These are phyloP conservation scores for Pocillopora grandis DNA, from an alignment of 92 coral and sea anemone genomes.

Conservation along the genomic window DNA sequence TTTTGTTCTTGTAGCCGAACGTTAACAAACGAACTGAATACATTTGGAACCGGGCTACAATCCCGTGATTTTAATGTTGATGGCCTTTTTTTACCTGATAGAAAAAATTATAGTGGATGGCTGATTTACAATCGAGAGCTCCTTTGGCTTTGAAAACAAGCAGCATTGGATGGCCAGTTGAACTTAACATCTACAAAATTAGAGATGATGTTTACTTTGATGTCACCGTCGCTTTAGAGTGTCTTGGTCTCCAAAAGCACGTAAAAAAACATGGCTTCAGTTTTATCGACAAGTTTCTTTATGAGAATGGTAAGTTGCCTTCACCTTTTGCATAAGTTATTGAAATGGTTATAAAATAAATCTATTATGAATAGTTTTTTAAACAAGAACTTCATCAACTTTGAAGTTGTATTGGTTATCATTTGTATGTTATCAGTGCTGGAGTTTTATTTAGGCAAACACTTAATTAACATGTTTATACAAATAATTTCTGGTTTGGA, in stretches of 20 bases:
- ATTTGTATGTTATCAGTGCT: constrained; percentile 10
- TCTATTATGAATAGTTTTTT: background rate
- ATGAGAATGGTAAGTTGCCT: constrained; percentile 39
- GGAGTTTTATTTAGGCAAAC: background rate
- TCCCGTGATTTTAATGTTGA: constrained; percentile 11
- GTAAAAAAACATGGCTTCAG: constrained; percentile 42
- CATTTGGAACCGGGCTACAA: too few relatives aligned
- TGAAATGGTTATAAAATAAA: constrained; percentile 22
- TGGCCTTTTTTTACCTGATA: constrained; percentile 18
- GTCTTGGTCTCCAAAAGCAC: constrained; percentile 33
- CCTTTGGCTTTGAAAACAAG: background rate
- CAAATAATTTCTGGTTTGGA: background rate
- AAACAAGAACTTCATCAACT: background rate
- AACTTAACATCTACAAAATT: constrained; percentile 24
- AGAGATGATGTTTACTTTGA: constrained; percentile 42
- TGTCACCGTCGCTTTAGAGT: constrained; percentile 29
- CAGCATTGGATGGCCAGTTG: constrained; percentile 39
- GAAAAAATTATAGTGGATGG: constrained; percentile 11
- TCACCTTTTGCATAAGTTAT: constrained; percentile 18
- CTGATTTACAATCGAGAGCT: constrained; percentile 6
- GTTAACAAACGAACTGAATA: too few relatives aligned
- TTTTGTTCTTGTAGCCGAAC: background rate
- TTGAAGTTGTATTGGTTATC: constrained; percentile 6
- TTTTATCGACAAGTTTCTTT: constrained; percentile 52
- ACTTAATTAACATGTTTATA: background rate